These are phyloP conservation scores for Saccostrea echinata DNA, from an alignment of 1,140 invertebrate genomes.

Conservation along the genomic window DNA sequence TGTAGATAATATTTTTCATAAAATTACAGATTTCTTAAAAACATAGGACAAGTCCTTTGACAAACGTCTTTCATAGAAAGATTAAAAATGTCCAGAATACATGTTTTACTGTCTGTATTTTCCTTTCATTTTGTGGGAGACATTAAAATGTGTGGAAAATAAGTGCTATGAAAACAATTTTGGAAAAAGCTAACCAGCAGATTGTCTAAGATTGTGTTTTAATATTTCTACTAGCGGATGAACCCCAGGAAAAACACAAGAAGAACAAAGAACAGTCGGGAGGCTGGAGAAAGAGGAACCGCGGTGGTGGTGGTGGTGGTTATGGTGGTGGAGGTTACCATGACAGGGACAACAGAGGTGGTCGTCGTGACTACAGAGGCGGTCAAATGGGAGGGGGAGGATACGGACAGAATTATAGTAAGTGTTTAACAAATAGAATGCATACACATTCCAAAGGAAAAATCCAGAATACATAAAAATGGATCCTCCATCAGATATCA, in stretches of 20 bases:
- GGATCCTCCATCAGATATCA: no score
- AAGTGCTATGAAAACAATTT: no score
- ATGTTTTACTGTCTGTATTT: no score
- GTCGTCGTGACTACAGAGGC: not conserved
- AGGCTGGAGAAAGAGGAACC: conserved; percentile 11
- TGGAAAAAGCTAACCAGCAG: not conserved
- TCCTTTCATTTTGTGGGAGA: no score
- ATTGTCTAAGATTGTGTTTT: not conserved
- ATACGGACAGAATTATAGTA: not conserved
- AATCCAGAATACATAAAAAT: not conserved
- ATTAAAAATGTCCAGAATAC: no score
- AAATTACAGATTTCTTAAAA: no score
- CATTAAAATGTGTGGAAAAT: no score
- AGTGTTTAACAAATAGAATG: not conserved
- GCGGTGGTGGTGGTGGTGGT: not conserved
- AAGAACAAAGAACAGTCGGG: not conserved
- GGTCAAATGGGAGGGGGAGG: not conserved
- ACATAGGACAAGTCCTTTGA: no score
- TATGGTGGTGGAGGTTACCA: not conserved
- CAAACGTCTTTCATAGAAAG: no score
- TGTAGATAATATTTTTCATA: no score
- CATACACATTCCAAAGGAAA: not conserved
- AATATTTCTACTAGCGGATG: not conserved
- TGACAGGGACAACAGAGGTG: not conserved
- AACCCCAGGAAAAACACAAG: not conserved